These are phyloP conservation scores for Leucophenga maculata DNA, from an alignment of 2,888 invertebrate genomes.

Conservation along the genomic window DNA sequence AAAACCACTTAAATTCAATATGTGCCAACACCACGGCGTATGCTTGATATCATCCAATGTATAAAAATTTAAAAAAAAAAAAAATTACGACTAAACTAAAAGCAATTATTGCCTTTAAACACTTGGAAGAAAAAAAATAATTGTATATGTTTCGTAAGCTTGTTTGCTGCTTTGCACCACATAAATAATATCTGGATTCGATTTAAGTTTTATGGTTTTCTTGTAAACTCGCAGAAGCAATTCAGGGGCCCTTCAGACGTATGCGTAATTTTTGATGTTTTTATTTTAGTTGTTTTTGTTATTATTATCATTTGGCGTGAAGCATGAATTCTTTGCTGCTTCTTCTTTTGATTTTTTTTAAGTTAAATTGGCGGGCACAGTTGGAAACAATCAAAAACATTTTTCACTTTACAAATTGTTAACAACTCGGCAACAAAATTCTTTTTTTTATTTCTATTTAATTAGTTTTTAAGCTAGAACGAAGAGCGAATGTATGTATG, in stretches of 20 bases:
- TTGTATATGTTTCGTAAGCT: no score
- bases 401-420: neutral
- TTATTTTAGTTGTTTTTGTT: neutral
- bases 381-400: no score
- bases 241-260: no score
- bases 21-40: neutral
- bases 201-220: neutral
- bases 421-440: neutral
- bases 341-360: no score
- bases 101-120: neutral
- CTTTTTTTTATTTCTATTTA: no score
- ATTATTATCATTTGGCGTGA: neutral
- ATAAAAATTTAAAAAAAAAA: neutral
- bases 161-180: no score
- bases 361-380: no score
- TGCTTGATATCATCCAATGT: neutral
- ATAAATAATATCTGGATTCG: no score
- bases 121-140: neutral
- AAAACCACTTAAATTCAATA: neutral
- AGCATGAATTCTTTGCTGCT: no score
- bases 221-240: neutral
- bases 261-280: no score
- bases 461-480: no score
- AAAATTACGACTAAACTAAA: neutral
- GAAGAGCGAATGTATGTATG: no score